These are phyloP conservation scores for Echinarachnius parma DNA, from an alignment of 53 echinoderm and acorn worm genomes.

Conservation along the genomic window DNA sequence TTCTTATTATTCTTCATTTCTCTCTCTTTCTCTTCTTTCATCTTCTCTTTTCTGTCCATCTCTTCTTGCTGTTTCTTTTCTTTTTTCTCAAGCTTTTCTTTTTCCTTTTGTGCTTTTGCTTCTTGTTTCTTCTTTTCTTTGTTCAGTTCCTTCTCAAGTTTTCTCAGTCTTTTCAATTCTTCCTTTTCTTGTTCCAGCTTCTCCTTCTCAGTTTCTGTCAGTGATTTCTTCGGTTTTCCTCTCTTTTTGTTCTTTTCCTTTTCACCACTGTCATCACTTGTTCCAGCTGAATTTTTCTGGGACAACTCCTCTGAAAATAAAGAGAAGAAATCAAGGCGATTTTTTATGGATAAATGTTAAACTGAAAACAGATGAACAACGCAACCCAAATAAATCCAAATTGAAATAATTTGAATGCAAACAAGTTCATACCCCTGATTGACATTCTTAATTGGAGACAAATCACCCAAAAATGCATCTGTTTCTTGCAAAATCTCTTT, in stretches of 20 bases:
- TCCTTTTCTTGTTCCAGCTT: conserved; percentile 6
- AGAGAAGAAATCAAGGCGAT: no score
- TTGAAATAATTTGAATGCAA: no score
- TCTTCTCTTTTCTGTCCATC: conserved; percentile 10
- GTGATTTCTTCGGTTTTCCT: conserved; percentile 26
- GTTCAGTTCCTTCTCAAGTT: conserved; percentile 1
- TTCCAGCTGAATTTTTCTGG: conserved; percentile 3
- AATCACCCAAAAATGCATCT: no score
- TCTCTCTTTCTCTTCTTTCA: conserved; percentile 5
- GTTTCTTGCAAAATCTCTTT: no score
- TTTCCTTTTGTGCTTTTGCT: conserved; percentile 12
- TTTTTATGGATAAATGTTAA: no score
- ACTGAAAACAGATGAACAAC: no score
- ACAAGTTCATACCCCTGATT: no score
- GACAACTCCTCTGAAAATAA: no score
- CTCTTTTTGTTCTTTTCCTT: conserved; percentile 3
- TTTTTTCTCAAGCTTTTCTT: conserved; percentile 1
- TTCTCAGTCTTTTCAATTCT: conserved; percentile 4
- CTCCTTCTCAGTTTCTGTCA: conserved; percentile 10
- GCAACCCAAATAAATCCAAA: no score
- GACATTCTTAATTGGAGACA: no score
- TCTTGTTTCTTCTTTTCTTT: conserved; percentile 23
- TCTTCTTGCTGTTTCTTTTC: conserved; percentile 10
- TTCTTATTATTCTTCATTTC: conserved; percentile 21
- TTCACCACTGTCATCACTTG: neutral